Evolutionary conservation across 2,888 invertebrate species (phyloP), one percentile per base, ranked within the genome.

Genomic region (Congeria kusceri): DNA sequence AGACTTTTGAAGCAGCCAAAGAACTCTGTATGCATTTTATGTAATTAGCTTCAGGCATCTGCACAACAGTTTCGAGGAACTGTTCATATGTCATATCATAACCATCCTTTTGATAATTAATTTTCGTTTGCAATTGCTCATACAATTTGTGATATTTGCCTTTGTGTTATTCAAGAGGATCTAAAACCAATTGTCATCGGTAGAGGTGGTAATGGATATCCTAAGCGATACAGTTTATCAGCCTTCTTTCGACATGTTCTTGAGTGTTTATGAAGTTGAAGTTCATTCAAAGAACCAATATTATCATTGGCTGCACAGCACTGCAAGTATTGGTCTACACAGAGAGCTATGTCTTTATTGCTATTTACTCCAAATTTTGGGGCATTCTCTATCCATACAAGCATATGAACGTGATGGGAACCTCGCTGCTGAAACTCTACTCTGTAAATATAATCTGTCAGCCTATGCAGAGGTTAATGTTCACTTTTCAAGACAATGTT

Each of bases 401-500:
- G 32, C 74, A 80, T 80, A 29, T 85, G 82, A 11, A 85, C 80
- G 67, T 85, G 84, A 15, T 79, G 79, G 18, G 77, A 77, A 46
- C 79, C 80, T 56, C 83, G 71, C 27, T 82, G 71, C 28, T n/a
- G n/a, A n/a, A n/a, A n/a, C n/a, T n/a, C n/a, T n/a, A n/a, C 78
- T 71, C 72, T 61, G 47, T 70, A 62, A 64, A 84, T 78, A 39
- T 58, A 63, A 65, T 81, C 80, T 23, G 57, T 58, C 1, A 84
- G 23, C 49, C 61, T 47, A 27, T 78, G 75, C 46, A 84, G 20
- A 15, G 76, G 78, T 13, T 75, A 20, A 58, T 64, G 72, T 15
- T 63, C 32, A 68, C 80, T 76, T 63, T 75, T 76, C n/a, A 80
- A 28, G 20, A 83, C 69, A 44, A 28, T 71, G 11, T 74, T 77